These are phyloP conservation scores for Papilio protenor DNA, from an alignment of 2,888 invertebrate genomes.

Conservation along the genomic window DNA sequence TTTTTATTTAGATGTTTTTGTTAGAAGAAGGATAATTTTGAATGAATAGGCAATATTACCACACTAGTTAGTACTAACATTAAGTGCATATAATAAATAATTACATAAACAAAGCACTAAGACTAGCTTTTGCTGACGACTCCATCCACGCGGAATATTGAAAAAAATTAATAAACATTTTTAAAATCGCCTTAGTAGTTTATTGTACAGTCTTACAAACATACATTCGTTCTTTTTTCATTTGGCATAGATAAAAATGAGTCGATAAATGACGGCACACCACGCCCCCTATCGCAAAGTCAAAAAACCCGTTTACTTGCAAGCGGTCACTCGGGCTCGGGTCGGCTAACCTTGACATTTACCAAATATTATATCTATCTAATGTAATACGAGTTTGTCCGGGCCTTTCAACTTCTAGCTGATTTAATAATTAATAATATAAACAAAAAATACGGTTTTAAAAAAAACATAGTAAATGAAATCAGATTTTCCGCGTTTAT, in stretches of 20 bases:
- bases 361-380: neutral
- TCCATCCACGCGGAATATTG: no score
- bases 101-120: no score
- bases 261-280: neutral
- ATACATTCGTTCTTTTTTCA: no score
- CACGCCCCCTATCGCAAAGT: neutral
- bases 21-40: no score
- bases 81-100: no score
- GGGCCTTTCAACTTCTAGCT: neutral
- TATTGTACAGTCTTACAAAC: no score
- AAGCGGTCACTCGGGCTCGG: neutral
- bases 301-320: neutral
- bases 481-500: neutral
- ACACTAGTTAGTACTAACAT: no score
- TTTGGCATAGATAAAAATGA: neutral
- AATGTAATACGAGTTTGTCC: neutral
- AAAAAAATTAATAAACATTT: no score
- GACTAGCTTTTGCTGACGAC: no score
- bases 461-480: neutral
- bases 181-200: no score
- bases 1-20: neutral
- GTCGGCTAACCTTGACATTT: slow-evolving; percentile 6
- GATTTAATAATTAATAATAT: neutral
- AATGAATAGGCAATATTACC: no score
- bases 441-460: neutral